A percentile compares a stretch with the other conserved stretches of the same genome.
These are phyloP conservation scores for Falco punctatus DNA, from an alignment of 2,113 vertebrate species.

Conservation along the genomic window DNA sequence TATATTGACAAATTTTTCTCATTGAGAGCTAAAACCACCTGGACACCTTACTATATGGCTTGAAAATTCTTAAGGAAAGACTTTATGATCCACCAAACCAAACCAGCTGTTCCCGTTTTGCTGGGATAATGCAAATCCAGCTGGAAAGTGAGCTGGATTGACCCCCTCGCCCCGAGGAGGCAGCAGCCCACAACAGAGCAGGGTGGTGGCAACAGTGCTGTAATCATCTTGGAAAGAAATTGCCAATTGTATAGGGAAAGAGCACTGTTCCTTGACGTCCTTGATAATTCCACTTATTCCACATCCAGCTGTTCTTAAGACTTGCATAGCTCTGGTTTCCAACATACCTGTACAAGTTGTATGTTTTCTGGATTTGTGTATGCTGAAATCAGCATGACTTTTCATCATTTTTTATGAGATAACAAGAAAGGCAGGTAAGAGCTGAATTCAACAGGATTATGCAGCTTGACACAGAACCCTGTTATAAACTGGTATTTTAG, in stretches of 20 bases:
- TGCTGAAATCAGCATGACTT: not conserved
- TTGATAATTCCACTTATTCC: not conserved
- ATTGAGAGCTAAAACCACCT: not conserved
- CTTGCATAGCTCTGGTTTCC: not conserved
- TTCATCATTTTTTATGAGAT: not conserved
- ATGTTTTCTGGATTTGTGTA: not conserved
- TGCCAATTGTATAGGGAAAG: not conserved
- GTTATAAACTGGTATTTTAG: not conserved
- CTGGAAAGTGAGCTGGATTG: conserved; percentile 4
- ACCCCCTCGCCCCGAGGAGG: not conserved
- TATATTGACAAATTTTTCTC: not conserved
- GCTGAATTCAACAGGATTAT: not conserved
- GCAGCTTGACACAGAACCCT: not conserved
- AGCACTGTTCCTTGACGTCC: accelerated
- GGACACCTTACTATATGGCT: not conserved
- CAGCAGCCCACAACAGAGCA: not conserved
- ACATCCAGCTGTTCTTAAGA: not conserved
- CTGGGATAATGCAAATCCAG: conserved; percentile 8
- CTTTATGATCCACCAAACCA: conserved; percentile 14
- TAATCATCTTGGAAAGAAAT: not conserved
- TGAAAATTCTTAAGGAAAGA: conserved; percentile 24
- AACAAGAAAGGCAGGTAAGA: not conserved
- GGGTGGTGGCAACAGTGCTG: not conserved
- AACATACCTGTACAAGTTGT: not conserved
- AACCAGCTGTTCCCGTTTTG: conserved; percentile 30